Base-by-base conservation (phyloP, 2,797 vertebrate genomes). In the Poeciliopsis gracilis region DNA sequence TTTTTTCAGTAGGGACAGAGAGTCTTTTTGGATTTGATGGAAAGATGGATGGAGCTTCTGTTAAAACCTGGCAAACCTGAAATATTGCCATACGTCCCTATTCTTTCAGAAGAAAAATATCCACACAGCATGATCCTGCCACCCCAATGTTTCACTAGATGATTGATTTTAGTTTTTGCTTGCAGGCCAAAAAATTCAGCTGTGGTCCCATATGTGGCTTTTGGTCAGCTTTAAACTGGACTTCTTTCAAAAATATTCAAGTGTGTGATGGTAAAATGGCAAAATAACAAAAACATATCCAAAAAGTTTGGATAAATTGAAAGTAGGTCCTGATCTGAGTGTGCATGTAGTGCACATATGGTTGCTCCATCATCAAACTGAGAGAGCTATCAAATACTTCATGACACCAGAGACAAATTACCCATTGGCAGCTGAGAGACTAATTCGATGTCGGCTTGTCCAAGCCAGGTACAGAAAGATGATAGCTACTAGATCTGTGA, bases 401-500 rank as follows among this genome's bases (percentile, higher is more conserved):
- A 81, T 72, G 77, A 77, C 23, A 2, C 74, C 74, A 76, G 76
- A 86, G 72, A 83, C 77, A 88, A 91, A 82, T 83, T 74, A 63
- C 80, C 88, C 67, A 33, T 82, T 61, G 73, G 88, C 91, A 94
- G 90, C 91, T 90, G 91, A 77, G 79, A 77, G 81, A 82, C 82
- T 81, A 84, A 87, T 90, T 92, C 85, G 87, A 74, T 84, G 90
- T 87, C 85, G 77, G 84, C 84, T 74, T 41, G 72, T 86, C 82
- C 82, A 82, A 82, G 78, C 83, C 79, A 91, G 91, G 81, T 91
- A 77, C 77, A 82, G 90, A 93, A 93, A 93, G 77, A 71, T 46
- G 88, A 94, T 90, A 91, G 77, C 88, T 73, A 75, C 75, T 69
- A 77, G 84, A 76, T 75, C 85, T 51, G 81, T 76, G 83, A 89